Base-by-base conservation (phyloP, 1,140 invertebrate species). In the Euura saliciscinereae region DNA sequence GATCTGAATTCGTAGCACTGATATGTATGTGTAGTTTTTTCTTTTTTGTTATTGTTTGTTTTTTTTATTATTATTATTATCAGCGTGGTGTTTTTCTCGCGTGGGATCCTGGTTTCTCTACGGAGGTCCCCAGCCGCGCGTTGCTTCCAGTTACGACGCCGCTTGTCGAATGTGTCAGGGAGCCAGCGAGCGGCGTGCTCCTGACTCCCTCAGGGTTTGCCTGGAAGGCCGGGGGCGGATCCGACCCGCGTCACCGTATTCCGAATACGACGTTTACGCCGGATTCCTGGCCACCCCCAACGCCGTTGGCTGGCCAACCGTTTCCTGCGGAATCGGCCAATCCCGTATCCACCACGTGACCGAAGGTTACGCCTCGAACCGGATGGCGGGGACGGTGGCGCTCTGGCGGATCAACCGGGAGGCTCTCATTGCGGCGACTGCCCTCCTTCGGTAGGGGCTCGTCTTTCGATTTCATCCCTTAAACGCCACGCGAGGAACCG, bases 131-230 rank as follows among this genome's bases (percentile, higher is more conserved):
- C 74, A 86, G 86, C 80, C 82, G 85, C 86, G 82, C 86, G 84
- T 87, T 87, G 84, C 82, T 87, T 87, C 85, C 84, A 84, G 86
- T 87, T 87, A 87, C 86, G 84, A 83, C 84, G 85, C 84, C 85
- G 85, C 85, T 87, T 86, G 86, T 87, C 85, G 86, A 87, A 86
- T 87, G 86, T 87, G 85, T 87, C 85, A 87, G 83, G 83, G 83
- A 78, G 80, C 80, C 79, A 78, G 71, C 79, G 82, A 83, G 80
- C 82, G 80, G 85, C 84, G 82, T 83, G 85, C 82, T 80, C 77
- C 75, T 77, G 77, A 71, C 81, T 86, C 85, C 86, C 86, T 80
- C 82, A 78, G 84, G 85, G 86, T 83, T 83, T 78, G 79, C 43
- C 42, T 28, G 11, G 43, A 72, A 72, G 70, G 71, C 51, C 77